Conservation (phyloP, 2,797 vertebrate species). For the Rhabdophis nuchalis region DNA sequence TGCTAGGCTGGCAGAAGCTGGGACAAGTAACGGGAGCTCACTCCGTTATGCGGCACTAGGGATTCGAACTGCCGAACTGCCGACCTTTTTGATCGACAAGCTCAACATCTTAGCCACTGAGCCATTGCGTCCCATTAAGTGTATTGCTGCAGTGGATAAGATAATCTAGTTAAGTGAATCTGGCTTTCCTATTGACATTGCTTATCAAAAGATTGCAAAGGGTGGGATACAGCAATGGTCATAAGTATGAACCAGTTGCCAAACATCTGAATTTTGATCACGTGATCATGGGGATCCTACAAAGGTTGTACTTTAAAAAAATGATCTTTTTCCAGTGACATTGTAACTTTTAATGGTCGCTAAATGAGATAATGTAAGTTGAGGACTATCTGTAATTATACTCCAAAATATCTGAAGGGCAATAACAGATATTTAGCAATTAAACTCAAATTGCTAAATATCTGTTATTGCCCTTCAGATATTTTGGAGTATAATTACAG, state of each 20-base stretch:
- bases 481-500: too few species aligned
- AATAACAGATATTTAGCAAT: not conserved
- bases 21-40: too few species aligned
- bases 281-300: not conserved
- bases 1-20: too few species aligned
- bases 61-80: too few species aligned
- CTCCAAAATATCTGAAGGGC: not conserved
- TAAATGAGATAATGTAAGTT: not conserved
- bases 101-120: too few species aligned
- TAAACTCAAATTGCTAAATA: too few species aligned
- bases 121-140: not conserved
- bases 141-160: not conserved
- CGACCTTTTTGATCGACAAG: too few species aligned
- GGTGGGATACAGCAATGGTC: not conserved
- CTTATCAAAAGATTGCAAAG: not conserved
- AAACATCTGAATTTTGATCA: not conserved
- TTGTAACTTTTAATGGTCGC: not conserved
- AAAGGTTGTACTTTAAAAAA: not conserved
- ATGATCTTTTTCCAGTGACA: not conserved
- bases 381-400: not conserved
- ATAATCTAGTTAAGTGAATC: not conserved
- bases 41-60: too few species aligned
- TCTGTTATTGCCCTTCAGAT: too few species aligned
- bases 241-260: not conserved
- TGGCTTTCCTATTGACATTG: not conserved